phyloP scores from a whole-genome alignment of 2,113 vertebrate species.

The Noturus placidus region DNA sequence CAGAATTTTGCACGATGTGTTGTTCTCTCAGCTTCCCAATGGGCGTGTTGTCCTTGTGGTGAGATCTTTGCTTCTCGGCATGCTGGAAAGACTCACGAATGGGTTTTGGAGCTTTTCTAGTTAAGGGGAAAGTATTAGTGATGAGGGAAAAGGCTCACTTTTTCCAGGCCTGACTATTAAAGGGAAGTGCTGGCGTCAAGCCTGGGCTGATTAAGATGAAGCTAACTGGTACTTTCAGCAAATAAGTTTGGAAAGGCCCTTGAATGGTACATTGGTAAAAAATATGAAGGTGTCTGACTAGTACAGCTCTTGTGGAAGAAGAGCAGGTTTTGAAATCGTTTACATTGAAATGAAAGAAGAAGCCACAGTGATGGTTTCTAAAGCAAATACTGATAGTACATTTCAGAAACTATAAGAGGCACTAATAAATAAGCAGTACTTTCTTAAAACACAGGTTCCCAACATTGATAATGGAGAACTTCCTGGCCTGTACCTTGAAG shows the following conservation, averaged over 20 bases:
- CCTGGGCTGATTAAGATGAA: conserved; percentile 34
- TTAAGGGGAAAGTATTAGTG: conserved; percentile 38
- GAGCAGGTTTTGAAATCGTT: not conserved
- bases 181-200: conserved; percentile 39
- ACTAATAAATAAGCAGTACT: not conserved
- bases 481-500: not conserved
- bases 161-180: conserved; percentile 50
- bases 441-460: not conserved
- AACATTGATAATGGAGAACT: not conserved
- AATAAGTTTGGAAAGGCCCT: conserved; percentile 1
- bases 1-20: not conserved
- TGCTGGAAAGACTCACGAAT: conserved; percentile 7
- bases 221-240: conserved; percentile 35
- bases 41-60: conserved; percentile 4
- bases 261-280: not conserved
- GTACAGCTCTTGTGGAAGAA: not conserved
- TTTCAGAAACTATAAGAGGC: not conserved
- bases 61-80: conserved; percentile 21
- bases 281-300: not conserved
- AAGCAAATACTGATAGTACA: not conserved
- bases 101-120: conserved; percentile 35
- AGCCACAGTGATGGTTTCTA: not conserved
- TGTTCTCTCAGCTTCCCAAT: not conserved
- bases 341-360: not conserved
- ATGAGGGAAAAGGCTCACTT: conserved; percentile 47